These are phyloP conservation scores for Drosophila melanica DNA, from an alignment of 1,140 invertebrate species.

Conservation along the genomic window DNA sequence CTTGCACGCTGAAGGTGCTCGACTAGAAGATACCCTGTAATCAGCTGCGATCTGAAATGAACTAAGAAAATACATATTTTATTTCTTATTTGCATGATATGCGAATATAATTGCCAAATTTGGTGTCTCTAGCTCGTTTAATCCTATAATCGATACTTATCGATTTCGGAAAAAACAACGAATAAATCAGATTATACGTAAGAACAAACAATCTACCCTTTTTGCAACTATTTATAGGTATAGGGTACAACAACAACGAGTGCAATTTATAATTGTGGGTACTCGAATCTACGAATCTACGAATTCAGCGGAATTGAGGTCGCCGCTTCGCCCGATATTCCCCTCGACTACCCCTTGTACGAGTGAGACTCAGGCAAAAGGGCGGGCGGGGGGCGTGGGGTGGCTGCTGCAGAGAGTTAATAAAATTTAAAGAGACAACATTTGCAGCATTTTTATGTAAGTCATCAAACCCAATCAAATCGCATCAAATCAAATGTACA, in stretches of 20 bases:
- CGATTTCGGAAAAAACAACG: not conserved
- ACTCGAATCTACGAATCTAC: constrained; percentile 6
- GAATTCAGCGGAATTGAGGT: constrained; percentile 50
- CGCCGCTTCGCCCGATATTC: constrained; percentile 16
- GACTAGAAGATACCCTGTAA: not conserved
- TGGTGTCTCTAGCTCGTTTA: too few relatives aligned
- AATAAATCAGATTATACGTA: too few relatives aligned
- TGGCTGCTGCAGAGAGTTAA: not conserved
- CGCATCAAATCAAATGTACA: constrained; percentile 29
- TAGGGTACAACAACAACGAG: constrained; percentile 12
- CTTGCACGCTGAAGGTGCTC: too few relatives aligned
- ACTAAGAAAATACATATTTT: not conserved
- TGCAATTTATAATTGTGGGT: constrained; percentile 63
- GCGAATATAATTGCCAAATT: too few relatives aligned
- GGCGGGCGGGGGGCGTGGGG: too few relatives aligned
- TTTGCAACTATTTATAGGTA: too few relatives aligned
- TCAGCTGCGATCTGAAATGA: not conserved
- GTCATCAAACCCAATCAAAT: constrained; percentile 33
- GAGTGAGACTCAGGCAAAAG: too few relatives aligned
- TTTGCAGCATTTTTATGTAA: constrained; percentile 40
- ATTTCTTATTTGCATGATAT: too few relatives aligned
- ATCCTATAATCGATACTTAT: not conserved
- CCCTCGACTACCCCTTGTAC: too few relatives aligned
- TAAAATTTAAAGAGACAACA: not conserved
- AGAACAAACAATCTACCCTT: not conserved